Evolutionary conservation across 2,888 invertebrate species (phyloP).

Genomic region (Thereva unica): DNA sequence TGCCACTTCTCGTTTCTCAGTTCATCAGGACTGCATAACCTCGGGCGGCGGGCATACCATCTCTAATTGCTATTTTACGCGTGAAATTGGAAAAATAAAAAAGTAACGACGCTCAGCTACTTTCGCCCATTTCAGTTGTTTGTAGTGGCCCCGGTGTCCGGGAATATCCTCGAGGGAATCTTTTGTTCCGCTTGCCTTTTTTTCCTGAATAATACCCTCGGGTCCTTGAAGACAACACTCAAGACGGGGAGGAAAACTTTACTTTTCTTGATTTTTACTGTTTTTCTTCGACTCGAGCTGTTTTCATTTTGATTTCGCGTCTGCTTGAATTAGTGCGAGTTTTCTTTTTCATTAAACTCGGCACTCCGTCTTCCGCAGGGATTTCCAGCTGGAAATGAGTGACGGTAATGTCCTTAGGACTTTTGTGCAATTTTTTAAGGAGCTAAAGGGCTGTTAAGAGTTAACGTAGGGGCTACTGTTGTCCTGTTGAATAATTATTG

Average conservation of each 20-base stretch:
- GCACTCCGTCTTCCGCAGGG: constrained; percentile 18
- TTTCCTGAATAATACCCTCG: constrained; percentile 19
- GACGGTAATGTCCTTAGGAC: constrained; percentile 18
- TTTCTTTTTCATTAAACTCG: constrained; percentile 39
- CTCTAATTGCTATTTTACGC: constrained; percentile 43
- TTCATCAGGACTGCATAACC: constrained; percentile 34
- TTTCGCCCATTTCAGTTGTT: constrained; percentile 30
- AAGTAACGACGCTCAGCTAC: constrained; percentile 39
- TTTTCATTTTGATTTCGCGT: constrained; percentile 40
- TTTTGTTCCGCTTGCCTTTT: constrained; percentile 17
- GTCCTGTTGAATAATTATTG: constrained; percentile 27
- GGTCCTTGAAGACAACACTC: constrained; percentile 13
- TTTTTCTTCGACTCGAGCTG: constrained; percentile 1
- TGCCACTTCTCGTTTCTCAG: neutral
- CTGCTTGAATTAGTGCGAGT: constrained; percentile 32
- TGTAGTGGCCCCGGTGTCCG: constrained; percentile 23
- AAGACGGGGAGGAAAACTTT: constrained; percentile 12
- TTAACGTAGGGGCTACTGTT: constrained; percentile 5
- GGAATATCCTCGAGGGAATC: constrained; percentile 13
- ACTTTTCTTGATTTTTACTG: constrained; percentile 27
- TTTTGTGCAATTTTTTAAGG: constrained; percentile 24
- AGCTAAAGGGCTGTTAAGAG: constrained; percentile 20
- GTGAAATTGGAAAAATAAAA: constrained; percentile 42
- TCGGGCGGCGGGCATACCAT: constrained; percentile 31
- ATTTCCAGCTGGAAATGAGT: constrained; percentile 21